Percentiles rank a stretch among this genome's conserved stretches.
Conservation (phyloP, 2,113 vertebrate genomes). For the Lepus timidus region DNA sequence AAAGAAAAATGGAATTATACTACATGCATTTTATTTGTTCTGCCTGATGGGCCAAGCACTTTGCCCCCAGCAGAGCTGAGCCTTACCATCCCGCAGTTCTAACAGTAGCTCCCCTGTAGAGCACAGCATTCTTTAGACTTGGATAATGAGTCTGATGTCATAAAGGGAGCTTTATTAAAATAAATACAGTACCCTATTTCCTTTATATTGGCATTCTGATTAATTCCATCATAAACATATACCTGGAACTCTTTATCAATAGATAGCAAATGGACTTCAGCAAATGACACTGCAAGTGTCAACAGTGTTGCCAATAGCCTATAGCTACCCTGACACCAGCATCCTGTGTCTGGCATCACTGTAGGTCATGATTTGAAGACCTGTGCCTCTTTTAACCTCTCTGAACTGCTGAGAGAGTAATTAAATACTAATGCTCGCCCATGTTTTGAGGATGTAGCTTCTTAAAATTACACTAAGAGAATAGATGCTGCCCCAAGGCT, state of each 20-base stretch:
- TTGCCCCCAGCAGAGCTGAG: conserved; percentile 64
- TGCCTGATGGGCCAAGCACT: conserved; percentile 71
- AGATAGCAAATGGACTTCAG: conserved; percentile 1
- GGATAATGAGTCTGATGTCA: conserved; percentile 80
- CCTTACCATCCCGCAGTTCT: conserved; percentile 63
- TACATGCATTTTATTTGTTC: conserved; percentile 73
- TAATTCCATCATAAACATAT: conserved; percentile 57
- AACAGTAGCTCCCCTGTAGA: conserved; percentile 72
- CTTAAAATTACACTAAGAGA: conserved; percentile 25
- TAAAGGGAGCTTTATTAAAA: conserved; percentile 78
- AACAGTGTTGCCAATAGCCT: not conserved
- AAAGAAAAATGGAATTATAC: conserved; percentile 68
- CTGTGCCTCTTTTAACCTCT: not conserved
- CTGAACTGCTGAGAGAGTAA: conserved; percentile 2
- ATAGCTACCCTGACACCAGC: not conserved
- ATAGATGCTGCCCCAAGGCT: conserved; percentile 53
- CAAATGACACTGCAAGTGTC: not conserved
- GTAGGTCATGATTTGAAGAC: not conserved
- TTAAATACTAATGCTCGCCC: conserved; percentile 55
- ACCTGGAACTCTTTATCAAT: conserved; percentile 51
- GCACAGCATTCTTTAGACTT: conserved; percentile 77
- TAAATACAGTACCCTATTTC: conserved; percentile 75
- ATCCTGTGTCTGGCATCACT: not conserved
- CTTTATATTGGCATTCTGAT: conserved; percentile 61
- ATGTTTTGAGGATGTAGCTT: conserved; percentile 49